Base-by-base conservation (phyloP, 2,888 invertebrate species). In the Torymus aiolomorphi region DNA sequence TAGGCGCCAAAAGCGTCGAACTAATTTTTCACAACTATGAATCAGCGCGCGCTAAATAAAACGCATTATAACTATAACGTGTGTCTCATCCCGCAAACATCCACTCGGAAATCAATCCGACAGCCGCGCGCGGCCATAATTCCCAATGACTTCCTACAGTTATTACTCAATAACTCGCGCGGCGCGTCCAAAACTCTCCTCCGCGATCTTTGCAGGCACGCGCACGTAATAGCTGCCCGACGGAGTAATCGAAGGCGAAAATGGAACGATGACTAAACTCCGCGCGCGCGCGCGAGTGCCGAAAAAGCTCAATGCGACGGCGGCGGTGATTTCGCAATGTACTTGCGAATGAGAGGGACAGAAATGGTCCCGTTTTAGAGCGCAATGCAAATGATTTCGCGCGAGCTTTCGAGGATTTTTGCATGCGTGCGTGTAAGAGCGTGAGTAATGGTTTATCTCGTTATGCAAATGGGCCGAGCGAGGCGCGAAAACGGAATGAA, bases 221-320 rank as follows among this genome's bases (percentile, higher is more conserved):
- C n/a, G n/a, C n/a, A n/a, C n/a, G n/a, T n/a, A n/a, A n/a, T n/a
- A n/a, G n/a, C n/a, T n/a, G n/a, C n/a, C n/a, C n/a, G n/a, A 24
- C 11, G 13, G 52, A 78, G 62, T 73, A 65, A 79, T 69, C 69
- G 14, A 49, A 59, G 13, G 49, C 75, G 54, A 81, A 81, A 81
- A 78, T 78, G 78, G 81, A 67, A 78, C 76, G 81, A 76, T 81
- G 81, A 81, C 78, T 81, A 81, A 81, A 75, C 56, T n/a, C 14
- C 62, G 52, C 14, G 10, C 31, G 62, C 12, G 59, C 16, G 63
- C 59, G 75, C 57, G 14, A 59, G 77, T 66, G 52, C 77, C 80
- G 77, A 80, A 78, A 81, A 78, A 78, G 80, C 77, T 81, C 80
- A 75, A 74, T 73, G 65, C 63, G 73, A 16, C 31, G 76, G 59